Evolutionary conservation across 1,140 invertebrate genomes (phyloP), one percentile per base, ranked within the genome.

Genomic region (Nymphalis io): DNA sequence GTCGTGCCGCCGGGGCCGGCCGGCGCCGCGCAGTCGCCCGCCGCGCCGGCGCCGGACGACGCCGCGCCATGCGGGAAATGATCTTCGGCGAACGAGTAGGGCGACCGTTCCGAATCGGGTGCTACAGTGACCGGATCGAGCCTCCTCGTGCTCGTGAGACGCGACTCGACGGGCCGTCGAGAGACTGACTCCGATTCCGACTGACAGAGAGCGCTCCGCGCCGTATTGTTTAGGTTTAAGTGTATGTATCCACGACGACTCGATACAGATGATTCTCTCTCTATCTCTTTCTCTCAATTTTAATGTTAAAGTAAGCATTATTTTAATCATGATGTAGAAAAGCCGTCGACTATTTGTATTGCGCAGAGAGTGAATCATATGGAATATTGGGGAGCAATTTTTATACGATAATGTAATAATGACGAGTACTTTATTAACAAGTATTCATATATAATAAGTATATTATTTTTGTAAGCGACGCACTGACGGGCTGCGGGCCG

Each of bases 391-490:
- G 51, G 63, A 59, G 38, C 53, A 18, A 44, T 42, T 66, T 65
- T 66, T 66, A 58, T 66, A 66, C 55, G 53, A 58, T 46, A 27
- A 58, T 66, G 63, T 66, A 66, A 44, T 55, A 27, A 8, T 33
- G 27, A 63, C 60, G 46, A 62, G 44, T 65, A 58, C 42, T 44
- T 57, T 65, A 57, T 53, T 20, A 57, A 51, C 46, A 18, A 39
- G 51, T 65, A 55, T 40, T 33, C 55, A 53, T 40, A 42, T 65
- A 18, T 65, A n/a, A 65, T 63, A 61, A 73, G 61, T 58, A 74
- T 73, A 66, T 67, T 74, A 74, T 74, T 74, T 74, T 74, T 74
- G 64, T 74, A 74, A 55, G 51, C 51, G 51, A 1, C 51, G 51
- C 46, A 20, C 18, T 18, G 16, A 10, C 18, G 16, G 46, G 16